Base-by-base conservation (phyloP, 2,888 invertebrate species). In the Tholera decimalis region DNA sequence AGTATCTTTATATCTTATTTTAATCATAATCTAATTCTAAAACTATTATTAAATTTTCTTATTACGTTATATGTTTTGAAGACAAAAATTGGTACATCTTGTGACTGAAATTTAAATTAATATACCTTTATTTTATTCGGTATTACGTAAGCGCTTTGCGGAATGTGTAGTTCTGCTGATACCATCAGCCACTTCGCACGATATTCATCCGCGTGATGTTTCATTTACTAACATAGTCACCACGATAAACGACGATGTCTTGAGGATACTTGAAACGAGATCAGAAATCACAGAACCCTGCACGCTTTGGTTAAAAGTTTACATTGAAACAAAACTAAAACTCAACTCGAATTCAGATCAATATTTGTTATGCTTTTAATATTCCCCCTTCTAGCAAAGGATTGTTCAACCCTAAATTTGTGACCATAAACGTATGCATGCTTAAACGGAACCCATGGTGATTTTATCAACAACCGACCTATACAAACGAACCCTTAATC, bases 401-500 rank as follows among this genome's bases (percentile, higher is more conserved):
- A 51, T 47, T 8, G 18, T 22, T 20, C 20, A 11, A 49, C 18
- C 33, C 11, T 33, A 39, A 15, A 41, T 56, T 41, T 33, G 24
- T 37, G 5, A 43, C 15, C 30, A 37, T 26, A 30, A n/a, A 44
- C 41, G 28, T 41, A 49, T 22, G 49, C 35, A 47, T 50, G 65
- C 35, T 24, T 41, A 24, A 43, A 65, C 18, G 43, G 39, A 46
- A 50, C 22, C 41, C 50, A 37, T 66, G 7, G 22, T 22, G 15
- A 50, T 41, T 7, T 20, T 50, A 65, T 65, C 44, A 51, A 51
- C 50, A 15, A 20, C 33, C 30, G 9, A 51, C 55, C 28, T 55
- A 56, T 58, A 41, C 51, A 51, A 64, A 74, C 49, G 47, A 55
- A 55, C 58, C 58, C 54, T 51, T 49, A 59, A 61, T 69, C 57